phyloP scores from a whole-genome alignment of 2,888 invertebrate genomes.

The Drosophila rubida region DNA sequence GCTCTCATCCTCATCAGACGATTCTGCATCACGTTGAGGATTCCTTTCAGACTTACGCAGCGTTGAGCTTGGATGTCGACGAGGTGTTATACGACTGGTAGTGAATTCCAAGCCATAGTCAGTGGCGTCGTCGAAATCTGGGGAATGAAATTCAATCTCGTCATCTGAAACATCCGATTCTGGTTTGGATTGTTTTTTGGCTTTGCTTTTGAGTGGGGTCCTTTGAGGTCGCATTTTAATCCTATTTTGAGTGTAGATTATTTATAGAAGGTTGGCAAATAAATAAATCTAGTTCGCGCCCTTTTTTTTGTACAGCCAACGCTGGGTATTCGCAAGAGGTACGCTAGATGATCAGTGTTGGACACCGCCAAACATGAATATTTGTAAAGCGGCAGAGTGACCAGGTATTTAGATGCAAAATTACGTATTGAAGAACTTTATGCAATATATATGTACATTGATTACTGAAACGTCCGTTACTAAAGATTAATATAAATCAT shows the following conservation, averaged over 20 bases:
- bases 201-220: not conserved
- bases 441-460: no score
- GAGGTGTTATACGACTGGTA: slow-evolving; percentile 35
- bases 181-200: not conserved
- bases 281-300: slow-evolving; percentile 6
- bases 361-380: not conserved
- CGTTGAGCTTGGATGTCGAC: slow-evolving; percentile 46
- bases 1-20: slow-evolving; percentile 6
- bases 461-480: no score
- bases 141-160: slow-evolving; percentile 39
- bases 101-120: slow-evolving; percentile 66
- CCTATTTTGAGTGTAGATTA: not conserved
- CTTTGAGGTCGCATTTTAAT: slow-evolving; percentile 30
- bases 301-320: slow-evolving; percentile 18
- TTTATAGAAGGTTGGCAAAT: not conserved
- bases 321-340: slow-evolving; percentile 1
- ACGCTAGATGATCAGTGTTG: not conserved
- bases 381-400: not conserved
- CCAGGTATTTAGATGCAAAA: not conserved
- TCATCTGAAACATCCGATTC: not conserved
- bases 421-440: no score
- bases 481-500: no score
- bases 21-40: not conserved
- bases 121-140: slow-evolving; percentile 29
- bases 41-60: not conserved